These are phyloP conservation scores for Orthonychiurus folsomi DNA, from an alignment of 2,888 invertebrate genomes.

Conservation along the genomic window DNA sequence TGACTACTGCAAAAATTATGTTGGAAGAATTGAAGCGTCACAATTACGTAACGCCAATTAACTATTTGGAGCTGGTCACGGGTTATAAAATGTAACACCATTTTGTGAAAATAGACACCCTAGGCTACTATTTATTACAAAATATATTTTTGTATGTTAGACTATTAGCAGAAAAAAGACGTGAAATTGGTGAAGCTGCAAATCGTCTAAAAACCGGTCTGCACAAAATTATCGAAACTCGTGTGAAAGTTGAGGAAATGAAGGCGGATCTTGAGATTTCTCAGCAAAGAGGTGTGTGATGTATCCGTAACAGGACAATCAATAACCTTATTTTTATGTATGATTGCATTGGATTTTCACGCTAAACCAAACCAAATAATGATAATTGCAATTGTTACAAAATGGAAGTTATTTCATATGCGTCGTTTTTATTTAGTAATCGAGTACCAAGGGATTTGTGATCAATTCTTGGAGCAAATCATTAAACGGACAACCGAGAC, in stretches of 20 bases:
- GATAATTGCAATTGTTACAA: background rate
- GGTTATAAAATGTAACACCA: constrained; percentile 64
- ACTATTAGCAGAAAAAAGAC: constrained; percentile 61
- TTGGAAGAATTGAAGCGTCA: constrained; percentile 64
- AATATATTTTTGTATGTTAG: too few relatives aligned
- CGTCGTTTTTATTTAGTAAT: constrained; percentile 43
- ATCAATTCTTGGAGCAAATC: constrained; percentile 73
- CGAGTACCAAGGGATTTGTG: constrained; percentile 71
- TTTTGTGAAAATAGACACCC: background rate
- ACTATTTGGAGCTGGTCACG: constrained; percentile 73
- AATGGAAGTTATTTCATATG: constrained; percentile 4
- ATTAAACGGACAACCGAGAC: constrained; percentile 56
- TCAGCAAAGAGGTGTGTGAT: constrained; percentile 49
- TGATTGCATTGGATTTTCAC: background rate
- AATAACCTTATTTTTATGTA: background rate
- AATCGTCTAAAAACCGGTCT: constrained; percentile 73
- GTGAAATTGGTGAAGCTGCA: constrained; percentile 60
- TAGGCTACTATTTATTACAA: background rate
- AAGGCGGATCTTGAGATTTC: constrained; percentile 55
- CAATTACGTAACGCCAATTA: constrained; percentile 82
- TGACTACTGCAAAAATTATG: constrained; percentile 62
- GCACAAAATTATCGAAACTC: constrained; percentile 78
- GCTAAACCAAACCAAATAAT: background rate
- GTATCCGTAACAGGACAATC: background rate
- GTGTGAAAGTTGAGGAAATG: constrained; percentile 48